Base-by-base conservation (phyloP, 2,888 invertebrate species). In the Andrena flavipes region DNA sequence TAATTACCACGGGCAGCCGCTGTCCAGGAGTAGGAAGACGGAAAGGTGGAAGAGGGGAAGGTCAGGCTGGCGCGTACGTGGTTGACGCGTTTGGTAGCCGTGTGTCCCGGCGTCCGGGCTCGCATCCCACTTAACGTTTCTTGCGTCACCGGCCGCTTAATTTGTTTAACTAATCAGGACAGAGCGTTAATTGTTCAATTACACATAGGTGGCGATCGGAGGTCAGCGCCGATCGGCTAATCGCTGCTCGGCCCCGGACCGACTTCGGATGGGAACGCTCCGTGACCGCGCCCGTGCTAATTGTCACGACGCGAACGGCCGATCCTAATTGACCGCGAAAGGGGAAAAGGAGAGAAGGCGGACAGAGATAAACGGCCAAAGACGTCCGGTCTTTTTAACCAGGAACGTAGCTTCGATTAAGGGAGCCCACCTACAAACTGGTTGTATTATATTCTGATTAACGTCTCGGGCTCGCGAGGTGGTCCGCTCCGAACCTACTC, bases 101-200 rank as follows among this genome's bases (percentile, higher is more conserved):
- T 72, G 16, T 42, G 42, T 68, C 54, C 63, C 60, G 54, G n/a
- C 42, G 42, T 2, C 29, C 60, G 51, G 59, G 63, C 42, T 49
- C 26, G 79, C 70, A 76, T 62, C 65, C 82, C 89, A 91, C 91
- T 92, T 92, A 92, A 91, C 92, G 82, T 90, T 90, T 85, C 88
- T 90, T 89, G 82, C 88, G 87, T 90, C 90, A 88, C 75, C 80
- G 78, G 62, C 67, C 83, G 85, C 90, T 90, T 92, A 92, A 93
- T 92, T 92, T 93, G 91, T 92, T 91, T 90, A 92, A 92, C 92
- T 93, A 92, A 92, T 93, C 92, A 87, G 87, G 74, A 87, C 84
- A 81, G 75, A 78, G 89, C 91, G 93, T 92, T 93, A 93, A 93
- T 91, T 86, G 84, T 82, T 91, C 91, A 91, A 92, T 91, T 91